A percentile compares a stretch with the other conserved stretches of the same genome.
Evolutionary conservation across 2,888 invertebrate species (phyloP).

Genomic region (Pseudoips prasinana): DNA sequence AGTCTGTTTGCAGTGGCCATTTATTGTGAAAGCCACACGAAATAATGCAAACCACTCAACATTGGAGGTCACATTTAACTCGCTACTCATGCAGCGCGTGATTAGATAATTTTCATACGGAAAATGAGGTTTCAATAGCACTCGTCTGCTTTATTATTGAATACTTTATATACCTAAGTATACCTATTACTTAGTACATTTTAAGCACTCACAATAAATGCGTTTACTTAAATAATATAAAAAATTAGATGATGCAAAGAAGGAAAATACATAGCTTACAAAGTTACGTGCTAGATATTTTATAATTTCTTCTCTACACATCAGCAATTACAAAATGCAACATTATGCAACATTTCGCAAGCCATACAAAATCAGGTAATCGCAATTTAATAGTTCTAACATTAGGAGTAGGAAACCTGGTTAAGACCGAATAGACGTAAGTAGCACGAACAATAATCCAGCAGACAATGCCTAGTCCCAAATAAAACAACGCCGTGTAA

Average conservation of each 20-base stretch:
- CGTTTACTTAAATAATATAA: too few relatives aligned
- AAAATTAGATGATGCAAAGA: too few relatives aligned
- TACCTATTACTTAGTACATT: too few relatives aligned
- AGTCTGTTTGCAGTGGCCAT: too few relatives aligned
- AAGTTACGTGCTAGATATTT: too few relatives aligned
- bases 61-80: background rate
- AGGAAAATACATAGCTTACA: background rate
- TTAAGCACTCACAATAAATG: too few relatives aligned
- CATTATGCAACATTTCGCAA: too few relatives aligned
- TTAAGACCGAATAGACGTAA: background rate
- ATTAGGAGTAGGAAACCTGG: conserved; percentile 16
- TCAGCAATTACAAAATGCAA: too few relatives aligned
- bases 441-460: conserved; percentile 19
- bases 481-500: conserved; percentile 34
- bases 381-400: conserved; percentile 20
- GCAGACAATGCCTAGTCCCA: conserved; percentile 23
- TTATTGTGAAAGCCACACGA: too few relatives aligned
- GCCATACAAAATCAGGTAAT: conserved; percentile 11
- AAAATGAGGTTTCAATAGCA: conserved; percentile 19
- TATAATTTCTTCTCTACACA: too few relatives aligned
- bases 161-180: too few relatives aligned
- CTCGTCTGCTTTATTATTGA: background rate
- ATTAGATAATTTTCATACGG: conserved; percentile 23
- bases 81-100: conserved; percentile 12
- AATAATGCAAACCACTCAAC: too few relatives aligned